Percentiles rank a stretch among this genome's conserved stretches.
phyloP scores from a whole-genome alignment of 2,888 invertebrate species.

The Callyntrura guangdongensis region DNA sequence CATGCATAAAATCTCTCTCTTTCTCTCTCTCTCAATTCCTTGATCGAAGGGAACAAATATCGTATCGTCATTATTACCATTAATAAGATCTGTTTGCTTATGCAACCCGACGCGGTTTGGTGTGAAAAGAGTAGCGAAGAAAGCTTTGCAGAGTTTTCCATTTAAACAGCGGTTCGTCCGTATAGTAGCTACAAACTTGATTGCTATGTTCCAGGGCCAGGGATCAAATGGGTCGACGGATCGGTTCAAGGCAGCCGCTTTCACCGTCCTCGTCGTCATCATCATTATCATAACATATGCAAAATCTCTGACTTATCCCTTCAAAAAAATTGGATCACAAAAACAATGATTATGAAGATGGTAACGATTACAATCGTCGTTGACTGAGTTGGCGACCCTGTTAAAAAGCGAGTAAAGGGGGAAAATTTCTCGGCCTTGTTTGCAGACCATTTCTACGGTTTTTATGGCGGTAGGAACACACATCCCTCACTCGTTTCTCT shows the following conservation, averaged over 20 bases:
- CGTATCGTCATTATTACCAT: slow-evolving; percentile 6
- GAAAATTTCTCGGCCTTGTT: neutral
- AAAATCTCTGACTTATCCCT: slow-evolving; percentile 1
- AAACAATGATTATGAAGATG: neutral
- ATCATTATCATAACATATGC: slow-evolving; percentile 34
- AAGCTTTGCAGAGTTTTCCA: neutral
- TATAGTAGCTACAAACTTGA: too few relatives aligned
- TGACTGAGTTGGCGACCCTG: neutral
- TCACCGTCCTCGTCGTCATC: slow-evolving; percentile 15
- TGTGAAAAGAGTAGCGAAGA: neutral
- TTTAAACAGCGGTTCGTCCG: too few relatives aligned
- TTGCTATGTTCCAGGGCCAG: too few relatives aligned
- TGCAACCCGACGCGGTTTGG: neutral
- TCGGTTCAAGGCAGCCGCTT: slow-evolving; percentile 4
- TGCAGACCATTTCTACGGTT: too few relatives aligned
- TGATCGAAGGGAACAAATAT: slow-evolving; percentile 1
- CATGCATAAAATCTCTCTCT: neutral
- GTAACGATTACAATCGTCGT: slow-evolving; percentile 12
- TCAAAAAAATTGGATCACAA: slow-evolving; percentile 26
- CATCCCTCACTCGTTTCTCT: neutral
- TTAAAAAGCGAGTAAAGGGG: neutral
- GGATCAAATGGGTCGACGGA: neutral
- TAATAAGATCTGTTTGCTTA: slow-evolving; percentile 14
- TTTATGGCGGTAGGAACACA: too few relatives aligned
- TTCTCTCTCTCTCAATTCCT: neutral